phyloP scores from a whole-genome alignment of 2,888 invertebrate genomes.

The Aphidius colemani region DNA sequence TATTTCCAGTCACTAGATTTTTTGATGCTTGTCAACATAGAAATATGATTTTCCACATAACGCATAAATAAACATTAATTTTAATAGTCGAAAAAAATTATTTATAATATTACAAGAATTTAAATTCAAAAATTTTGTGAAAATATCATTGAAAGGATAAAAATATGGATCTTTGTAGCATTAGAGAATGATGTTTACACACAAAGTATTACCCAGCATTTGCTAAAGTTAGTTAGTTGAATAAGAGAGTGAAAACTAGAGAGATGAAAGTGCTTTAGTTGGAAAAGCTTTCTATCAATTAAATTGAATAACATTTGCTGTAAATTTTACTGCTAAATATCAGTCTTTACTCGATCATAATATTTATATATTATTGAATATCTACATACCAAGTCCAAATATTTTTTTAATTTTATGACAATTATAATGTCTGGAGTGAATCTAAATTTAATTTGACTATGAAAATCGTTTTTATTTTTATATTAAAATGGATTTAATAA shows the following conservation, averaged over 20 bases:
- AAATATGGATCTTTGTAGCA: not conserved
- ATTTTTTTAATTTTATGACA: too few relatives aligned
- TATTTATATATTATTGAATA: too few relatives aligned
- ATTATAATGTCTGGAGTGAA: too few relatives aligned
- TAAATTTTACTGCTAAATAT: not conserved
- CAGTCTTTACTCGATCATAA: not conserved
- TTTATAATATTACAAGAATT: too few relatives aligned
- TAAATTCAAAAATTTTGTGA: too few relatives aligned
- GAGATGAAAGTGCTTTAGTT: not conserved
- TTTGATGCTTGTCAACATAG: constrained; percentile 55
- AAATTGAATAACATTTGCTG: constrained; percentile 3
- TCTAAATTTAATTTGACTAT: too few relatives aligned
- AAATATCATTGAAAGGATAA: not conserved
- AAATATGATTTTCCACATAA: constrained; percentile 34
- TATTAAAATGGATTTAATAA: not conserved
- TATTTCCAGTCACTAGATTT: constrained; percentile 41
- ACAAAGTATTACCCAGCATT: not conserved
- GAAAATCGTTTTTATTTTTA: too few relatives aligned
- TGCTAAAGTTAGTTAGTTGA: not conserved
- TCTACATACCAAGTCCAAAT: too few relatives aligned
- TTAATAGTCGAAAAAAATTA: constrained; percentile 6
- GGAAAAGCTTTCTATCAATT: constrained; percentile 5
- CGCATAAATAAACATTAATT: constrained; percentile 4
- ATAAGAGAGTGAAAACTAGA: not conserved
- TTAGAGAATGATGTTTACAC: not conserved